Evolutionary conservation across 2,888 invertebrate genomes (phyloP), one percentile per base, ranked within the genome.

Genomic region (Celastrina argiolus): DNA sequence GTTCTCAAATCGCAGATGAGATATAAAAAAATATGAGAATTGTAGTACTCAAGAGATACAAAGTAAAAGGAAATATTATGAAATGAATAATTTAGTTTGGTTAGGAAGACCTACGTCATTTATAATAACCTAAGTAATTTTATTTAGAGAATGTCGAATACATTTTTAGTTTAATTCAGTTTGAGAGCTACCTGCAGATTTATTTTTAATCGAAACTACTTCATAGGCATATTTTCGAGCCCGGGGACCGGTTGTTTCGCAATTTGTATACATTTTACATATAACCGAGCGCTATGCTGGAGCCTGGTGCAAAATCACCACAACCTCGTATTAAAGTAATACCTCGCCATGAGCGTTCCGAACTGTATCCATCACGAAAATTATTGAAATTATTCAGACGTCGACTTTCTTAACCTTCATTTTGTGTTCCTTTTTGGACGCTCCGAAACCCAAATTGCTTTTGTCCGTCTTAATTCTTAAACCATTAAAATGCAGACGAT

Each of bases 241-340:
- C 78, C 76, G 72, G 73, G 72, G 73, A 81, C 82, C 81, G 79
- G 82, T 85, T 82, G 81, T 84, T 85, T 83, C 82, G 81, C 78
- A 79, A 82, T 83, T 82, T 74, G 79, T 51, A 51, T 51, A 80
- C 82, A 82, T 81, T 81, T 81, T 81, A 77, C 77, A 74, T 75
- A 77, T 79, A 81, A 78, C 73, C 75, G 75, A 76, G 67, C 72
- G 71, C 67, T 69, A 71, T 76, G 75, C 76, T 79, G 80, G 41
- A 26, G 77, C 77, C 76, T 79, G 80, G 41, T 39, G 77, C 77
- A 72, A 75, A 76, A 78, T 79, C 76, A 76, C 74, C 78, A 73
- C 77, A 81, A 79, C 81, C 81, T 76, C 83, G 85, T 84, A 85
- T 87, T 85, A 84, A 78, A 80, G 77, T 82, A 84, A 84, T 83